Evolutionary conservation across 1,140 invertebrate species (phyloP), one percentile per base, ranked within the genome.

Genomic region (Drosophila quadrilineata): DNA sequence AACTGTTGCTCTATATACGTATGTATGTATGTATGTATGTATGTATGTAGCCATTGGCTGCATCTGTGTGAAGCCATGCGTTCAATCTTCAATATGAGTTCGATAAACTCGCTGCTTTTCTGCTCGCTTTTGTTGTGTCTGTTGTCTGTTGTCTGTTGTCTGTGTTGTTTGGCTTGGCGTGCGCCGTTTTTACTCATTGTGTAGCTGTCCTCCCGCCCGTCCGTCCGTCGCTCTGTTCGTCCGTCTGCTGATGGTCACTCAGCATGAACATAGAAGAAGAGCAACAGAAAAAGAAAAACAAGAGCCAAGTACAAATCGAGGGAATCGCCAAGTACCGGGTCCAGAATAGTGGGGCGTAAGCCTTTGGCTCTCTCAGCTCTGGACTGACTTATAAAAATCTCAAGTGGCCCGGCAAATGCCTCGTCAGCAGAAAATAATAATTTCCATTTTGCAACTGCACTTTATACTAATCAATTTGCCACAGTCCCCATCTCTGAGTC

Each of bases 21-120:
- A 64, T 69, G 40, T n/a, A n/a, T n/a, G n/a, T n/a, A n/a, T 76
- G 74, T 64, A 40, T 65, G 43, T 59, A 71, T 56, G 38, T 48
- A 35, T 65, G 58, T 57, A 28, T 35, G 10, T 40, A 17, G 9
- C 12, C 31, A 14, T 28, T 28, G 26, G 43, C 46, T 66, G 68
- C 52, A 54, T 69, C 50, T 65, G 50, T 64, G 74, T 79, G 80
- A 72, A 85, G 80, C 79, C 79, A 85, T 85, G 79, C 79, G 79
- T 85, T 79, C 80, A 85, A 85, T 85, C 79, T 85, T 85, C 80
- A 85, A 85, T 85, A 84, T 85, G 80, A 85, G 79, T 85, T 85
- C 79, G 79, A 85, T 85, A 85, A 85, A 85, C 79, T 69, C 79
- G 59, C 63, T 76, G 53, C 8, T n/a, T n/a, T n/a, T n/a, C n/a